Percentiles rank a stretch among this genome's conserved stretches.
phyloP scores from a whole-genome alignment of 2,888 invertebrate genomes.

The Acrobasis repandana region DNA sequence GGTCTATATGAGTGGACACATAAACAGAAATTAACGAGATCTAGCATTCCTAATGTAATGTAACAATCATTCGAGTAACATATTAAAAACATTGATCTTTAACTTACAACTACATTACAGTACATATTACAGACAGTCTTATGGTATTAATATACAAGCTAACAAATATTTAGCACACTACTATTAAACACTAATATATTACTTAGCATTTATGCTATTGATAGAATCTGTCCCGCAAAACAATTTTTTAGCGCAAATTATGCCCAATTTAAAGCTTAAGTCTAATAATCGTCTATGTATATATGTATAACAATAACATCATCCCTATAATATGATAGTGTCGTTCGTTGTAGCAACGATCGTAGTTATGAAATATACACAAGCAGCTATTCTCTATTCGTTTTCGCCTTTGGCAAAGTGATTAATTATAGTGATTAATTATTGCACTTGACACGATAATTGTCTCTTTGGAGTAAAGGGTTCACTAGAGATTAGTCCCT shows the following conservation, averaged over 20 bases:
- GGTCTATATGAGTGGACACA: too few relatives aligned
- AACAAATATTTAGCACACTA: slow-evolving; percentile 46
- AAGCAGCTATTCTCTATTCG: slow-evolving; percentile 44
- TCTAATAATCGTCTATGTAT: slow-evolving; percentile 13
- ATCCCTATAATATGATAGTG: slow-evolving; percentile 4
- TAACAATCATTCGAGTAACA: slow-evolving; percentile 53
- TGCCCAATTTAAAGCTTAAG: slow-evolving; percentile 24
- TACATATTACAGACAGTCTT: slow-evolving; percentile 69
- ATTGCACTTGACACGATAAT: slow-evolving; percentile 66
- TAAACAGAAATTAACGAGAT: slow-evolving; percentile 66
- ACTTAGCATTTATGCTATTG: slow-evolving; percentile 31
- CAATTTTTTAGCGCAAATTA: slow-evolving; percentile 30
- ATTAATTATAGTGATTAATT: slow-evolving; percentile 54
- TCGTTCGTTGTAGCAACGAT: slow-evolving; percentile 40
- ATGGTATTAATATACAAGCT: slow-evolving; percentile 60
- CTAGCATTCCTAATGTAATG: slow-evolving; percentile 69
- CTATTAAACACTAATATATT: slow-evolving; percentile 38
- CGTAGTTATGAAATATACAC: slow-evolving; percentile 28
- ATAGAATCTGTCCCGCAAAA: slow-evolving; percentile 10
- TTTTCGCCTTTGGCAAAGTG: slow-evolving; percentile 70
- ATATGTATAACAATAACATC: slow-evolving; percentile 8
- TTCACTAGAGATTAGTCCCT: slow-evolving; percentile 56
- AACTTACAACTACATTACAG: slow-evolving; percentile 40
- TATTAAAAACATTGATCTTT: slow-evolving; percentile 47
- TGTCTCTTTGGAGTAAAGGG: slow-evolving; percentile 58